phyloP scores from a whole-genome alignment of 1,140 invertebrate species.

The Hestina assimilis region DNA sequence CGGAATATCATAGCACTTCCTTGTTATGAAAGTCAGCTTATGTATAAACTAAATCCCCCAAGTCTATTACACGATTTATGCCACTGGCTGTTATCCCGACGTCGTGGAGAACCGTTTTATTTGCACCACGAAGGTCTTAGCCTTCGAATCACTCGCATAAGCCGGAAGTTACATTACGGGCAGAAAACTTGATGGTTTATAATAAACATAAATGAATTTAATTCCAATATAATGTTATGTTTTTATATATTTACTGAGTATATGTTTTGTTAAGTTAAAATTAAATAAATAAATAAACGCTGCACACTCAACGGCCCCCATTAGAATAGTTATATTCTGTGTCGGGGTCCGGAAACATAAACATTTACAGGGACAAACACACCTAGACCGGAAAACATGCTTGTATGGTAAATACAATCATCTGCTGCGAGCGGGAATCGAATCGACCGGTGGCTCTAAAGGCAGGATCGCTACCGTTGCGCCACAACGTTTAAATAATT shows the following conservation, averaged over 20 bases:
- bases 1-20: background rate
- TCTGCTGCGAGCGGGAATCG: no score
- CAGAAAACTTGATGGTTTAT: conserved; percentile 8
- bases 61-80: background rate
- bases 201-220: conserved; percentile 7
- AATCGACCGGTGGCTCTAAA: no score
- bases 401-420: no score
- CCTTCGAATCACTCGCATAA: conserved; percentile 25
- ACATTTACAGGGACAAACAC: no score
- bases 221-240: conserved; percentile 1
- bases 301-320: no score
- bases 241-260: background rate
- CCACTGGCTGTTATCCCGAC: conserved; percentile 7
- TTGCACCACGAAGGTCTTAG: conserved; percentile 24
- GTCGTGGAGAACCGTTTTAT: conserved; percentile 24
- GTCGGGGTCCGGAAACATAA: no score
- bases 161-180: conserved; percentile 22
- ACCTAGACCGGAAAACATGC: no score
- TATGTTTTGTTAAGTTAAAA: background rate
- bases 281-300: no score
- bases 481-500: no score
- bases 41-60: conserved; percentile 2
- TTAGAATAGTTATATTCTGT: no score
- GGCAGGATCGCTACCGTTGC: no score
- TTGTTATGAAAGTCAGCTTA: background rate